These are phyloP conservation scores for Aeoliscus strigatus DNA, from an alignment of 2,797 vertebrate genomes.

Conservation along the genomic window DNA sequence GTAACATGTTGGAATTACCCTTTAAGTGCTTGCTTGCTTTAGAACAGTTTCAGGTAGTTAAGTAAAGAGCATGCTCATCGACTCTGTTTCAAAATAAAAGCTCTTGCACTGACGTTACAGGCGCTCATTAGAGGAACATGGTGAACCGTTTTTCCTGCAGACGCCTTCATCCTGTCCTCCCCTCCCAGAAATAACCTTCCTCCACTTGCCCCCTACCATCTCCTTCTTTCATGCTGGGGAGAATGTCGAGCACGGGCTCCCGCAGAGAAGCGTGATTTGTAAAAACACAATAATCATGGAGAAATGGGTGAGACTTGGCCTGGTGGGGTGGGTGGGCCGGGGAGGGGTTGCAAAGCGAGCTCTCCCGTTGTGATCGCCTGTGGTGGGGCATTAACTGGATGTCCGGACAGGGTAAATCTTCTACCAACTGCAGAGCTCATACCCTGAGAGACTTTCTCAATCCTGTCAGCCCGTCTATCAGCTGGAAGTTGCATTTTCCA, in stretches of 20 bases:
- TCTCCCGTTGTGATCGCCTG: slow-evolving; percentile 54
- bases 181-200: slow-evolving; percentile 52
- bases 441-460: slow-evolving; percentile 34
- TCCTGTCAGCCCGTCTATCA: slow-evolving; percentile 26
- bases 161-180: slow-evolving; percentile 11
- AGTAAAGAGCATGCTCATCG: background rate
- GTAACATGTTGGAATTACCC: background rate
- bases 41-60: background rate
- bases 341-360: slow-evolving; percentile 40
- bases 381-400: slow-evolving; percentile 59
- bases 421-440: slow-evolving; percentile 25
- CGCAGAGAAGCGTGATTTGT: slow-evolving; percentile 53
- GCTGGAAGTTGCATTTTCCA: slow-evolving; percentile 1
- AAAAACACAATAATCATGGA: slow-evolving; percentile 67
- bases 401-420: slow-evolving; percentile 57
- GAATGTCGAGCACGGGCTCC: slow-evolving; percentile 51
- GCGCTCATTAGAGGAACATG: slow-evolving; percentile 10
- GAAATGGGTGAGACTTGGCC: slow-evolving; percentile 37
- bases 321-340: slow-evolving; percentile 17
- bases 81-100: slow-evolving; percentile 3
- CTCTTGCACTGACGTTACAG: background rate
- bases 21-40: slow-evolving; percentile 1
- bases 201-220: slow-evolving; percentile 14
- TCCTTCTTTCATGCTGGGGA: slow-evolving; percentile 24
- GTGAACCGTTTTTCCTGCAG: slow-evolving; percentile 1